Percentiles rank a stretch among this genome's conserved stretches.
Conservation (phyloP, 2,797 vertebrate genomes). For the Geotria australis region DNA sequence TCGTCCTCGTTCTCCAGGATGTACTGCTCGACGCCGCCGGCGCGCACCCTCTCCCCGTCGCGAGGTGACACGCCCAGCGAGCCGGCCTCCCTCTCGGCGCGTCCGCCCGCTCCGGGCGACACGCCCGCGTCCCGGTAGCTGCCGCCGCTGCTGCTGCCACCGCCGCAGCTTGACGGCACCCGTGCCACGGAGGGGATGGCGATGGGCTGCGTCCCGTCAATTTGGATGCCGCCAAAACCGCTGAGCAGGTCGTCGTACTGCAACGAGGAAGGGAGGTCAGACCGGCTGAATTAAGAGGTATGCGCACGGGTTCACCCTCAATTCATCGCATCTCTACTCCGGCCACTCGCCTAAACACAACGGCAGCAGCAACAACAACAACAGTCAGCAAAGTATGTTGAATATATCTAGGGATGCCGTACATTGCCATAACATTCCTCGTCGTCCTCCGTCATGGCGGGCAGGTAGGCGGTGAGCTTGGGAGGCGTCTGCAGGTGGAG, state of each 20-base stretch:
- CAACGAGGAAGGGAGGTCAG: neutral
- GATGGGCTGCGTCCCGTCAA: slow-evolving; percentile 46
- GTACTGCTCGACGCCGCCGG: slow-evolving; percentile 46
- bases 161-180: slow-evolving; percentile 27
- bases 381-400: neutral
- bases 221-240: slow-evolving; percentile 95
- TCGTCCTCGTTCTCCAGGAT: slow-evolving; percentile 55
- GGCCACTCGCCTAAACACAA: too few relatives aligned
- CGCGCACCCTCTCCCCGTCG: too few relatives aligned
- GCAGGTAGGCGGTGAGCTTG: slow-evolving; percentile 79
- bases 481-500: slow-evolving; percentile 67
- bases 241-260: slow-evolving; percentile 97
- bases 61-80: neutral
- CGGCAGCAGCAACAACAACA: too few relatives aligned
- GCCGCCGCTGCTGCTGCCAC: slow-evolving; percentile 32
- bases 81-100: neutral
- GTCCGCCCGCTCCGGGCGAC: neutral
- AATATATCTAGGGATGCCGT: slow-evolving; percentile 5
- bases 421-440: slow-evolving; percentile 98
- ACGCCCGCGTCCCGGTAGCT: neutral
- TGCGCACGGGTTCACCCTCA: too few relatives aligned
- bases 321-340: too few relatives aligned
- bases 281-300: too few relatives aligned
- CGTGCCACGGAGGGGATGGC: slow-evolving; percentile 29
- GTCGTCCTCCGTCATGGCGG: slow-evolving; percentile 94